Conservation (phyloP, 2,113 vertebrate genomes). For the Carollia perspicillata region DNA sequence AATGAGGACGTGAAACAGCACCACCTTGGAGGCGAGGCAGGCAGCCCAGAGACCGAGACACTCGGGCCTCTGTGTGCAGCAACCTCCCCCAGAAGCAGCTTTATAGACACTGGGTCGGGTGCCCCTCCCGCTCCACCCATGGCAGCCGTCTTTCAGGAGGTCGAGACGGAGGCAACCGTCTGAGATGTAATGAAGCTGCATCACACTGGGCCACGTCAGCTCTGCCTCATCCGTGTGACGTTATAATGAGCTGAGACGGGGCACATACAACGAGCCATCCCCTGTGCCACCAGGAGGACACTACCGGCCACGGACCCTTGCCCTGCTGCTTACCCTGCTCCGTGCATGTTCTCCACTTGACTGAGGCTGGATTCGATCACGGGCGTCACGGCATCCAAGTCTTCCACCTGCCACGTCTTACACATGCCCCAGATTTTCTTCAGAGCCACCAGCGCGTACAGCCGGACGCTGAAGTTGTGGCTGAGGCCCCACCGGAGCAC, state of each 20-base stretch:
- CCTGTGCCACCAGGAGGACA: background rate
- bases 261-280: rapidly evolving
- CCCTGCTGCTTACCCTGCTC: slow-evolving; percentile 92
- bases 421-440: slow-evolving; percentile 91
- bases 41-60: background rate
- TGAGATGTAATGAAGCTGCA: background rate
- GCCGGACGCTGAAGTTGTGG: slow-evolving; percentile 93
- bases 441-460: slow-evolving; percentile 92
- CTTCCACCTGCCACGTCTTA: slow-evolving; percentile 68
- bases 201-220: rapidly evolving
- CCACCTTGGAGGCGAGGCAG: background rate
- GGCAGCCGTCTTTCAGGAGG: background rate
- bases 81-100: background rate
- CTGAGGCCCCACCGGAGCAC: slow-evolving; percentile 93
- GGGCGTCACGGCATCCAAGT: slow-evolving; percentile 83
- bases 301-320: slow-evolving; percentile 59
- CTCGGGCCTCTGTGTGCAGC: background rate
- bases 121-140: rapidly evolving
- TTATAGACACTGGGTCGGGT: rapidly evolving
- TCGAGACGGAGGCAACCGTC: background rate
- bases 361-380: slow-evolving; percentile 90
- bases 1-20: background rate
- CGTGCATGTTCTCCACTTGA: slow-evolving; percentile 91
- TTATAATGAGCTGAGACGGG: background rate
- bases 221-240: rapidly evolving